These are phyloP conservation scores for Phortica okadai DNA, from an alignment of 2,888 invertebrate species.

Conservation along the genomic window DNA sequence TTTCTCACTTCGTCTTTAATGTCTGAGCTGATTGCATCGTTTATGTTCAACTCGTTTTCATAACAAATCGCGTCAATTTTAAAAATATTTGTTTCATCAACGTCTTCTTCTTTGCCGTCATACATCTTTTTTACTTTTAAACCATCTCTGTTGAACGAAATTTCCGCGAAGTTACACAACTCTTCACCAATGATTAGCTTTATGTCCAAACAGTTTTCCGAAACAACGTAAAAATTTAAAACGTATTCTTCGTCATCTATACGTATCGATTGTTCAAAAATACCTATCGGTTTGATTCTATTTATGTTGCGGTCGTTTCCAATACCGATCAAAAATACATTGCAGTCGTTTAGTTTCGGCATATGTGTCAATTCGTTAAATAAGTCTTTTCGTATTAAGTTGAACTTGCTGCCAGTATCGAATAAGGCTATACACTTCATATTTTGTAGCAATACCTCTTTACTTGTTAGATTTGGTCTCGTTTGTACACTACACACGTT, in stretches of 20 bases:
- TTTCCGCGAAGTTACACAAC: constrained; percentile 5
- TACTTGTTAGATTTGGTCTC: neutral
- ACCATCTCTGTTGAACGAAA: constrained; percentile 14
- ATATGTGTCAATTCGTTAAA: neutral
- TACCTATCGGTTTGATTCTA: neutral
- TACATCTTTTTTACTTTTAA: neutral
- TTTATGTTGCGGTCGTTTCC: neutral
- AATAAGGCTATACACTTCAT: constrained; percentile 5
- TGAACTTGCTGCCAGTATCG: constrained; percentile 2
- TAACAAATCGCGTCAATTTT: neutral
- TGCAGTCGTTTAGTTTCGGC: neutral
- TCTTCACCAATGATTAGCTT: constrained; percentile 31
- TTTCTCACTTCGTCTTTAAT: neutral
- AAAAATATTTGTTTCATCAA: neutral
- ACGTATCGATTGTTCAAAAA: neutral
- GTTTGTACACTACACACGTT: neutral
- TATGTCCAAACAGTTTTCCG: neutral
- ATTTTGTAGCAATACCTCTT: neutral
- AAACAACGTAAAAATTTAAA: constrained; percentile 21
- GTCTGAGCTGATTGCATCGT: neutral
- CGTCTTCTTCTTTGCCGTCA: neutral
- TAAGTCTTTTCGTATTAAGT: neutral
- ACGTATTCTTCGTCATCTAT: constrained; percentile 17
- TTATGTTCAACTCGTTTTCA: constrained; percentile 18
- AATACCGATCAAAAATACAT: neutral